Evolutionary conservation across 2,888 invertebrate species (phyloP), one percentile per base, ranked within the genome.

Genomic region (Habroteleia sp.): DNA sequence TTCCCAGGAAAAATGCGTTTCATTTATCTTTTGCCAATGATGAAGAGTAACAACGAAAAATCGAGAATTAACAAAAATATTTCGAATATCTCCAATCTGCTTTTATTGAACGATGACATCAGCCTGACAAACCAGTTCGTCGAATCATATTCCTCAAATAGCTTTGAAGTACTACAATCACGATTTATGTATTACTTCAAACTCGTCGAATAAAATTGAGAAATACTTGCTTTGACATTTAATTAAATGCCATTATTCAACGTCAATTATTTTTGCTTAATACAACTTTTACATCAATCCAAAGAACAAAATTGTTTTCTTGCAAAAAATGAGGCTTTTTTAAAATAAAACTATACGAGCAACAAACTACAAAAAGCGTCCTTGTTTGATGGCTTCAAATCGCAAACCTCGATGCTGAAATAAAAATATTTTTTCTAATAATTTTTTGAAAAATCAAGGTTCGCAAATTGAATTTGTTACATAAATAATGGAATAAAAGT

Each of bases 101-200:
- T 54, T 74, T 74, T 74, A 74, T 74, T 74, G 62, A 68, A 68
- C 74, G 74, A 68, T 74, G 68, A 69, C 74, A 68, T 74, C 74
- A 74, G 74, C 50, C 52, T 16, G 63, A 44, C 68, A 63, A 63
- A 74, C 74, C 68, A 74, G 63, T 69, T 58, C 62, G 48, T 50
- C 62, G 74, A 63, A 68, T 74, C 68, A 74, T 74, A 68, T 69
- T 74, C 68, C 56, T 74, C 68, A 63, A 74, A 74, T 69, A 74
- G 56, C 68, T 69, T 50, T 68, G 20, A 50, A 63, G 68, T 63
- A 69, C 62, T 62, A 69, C 68, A 68, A 62, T 74, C 60, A 29
- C 56, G 33, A 66, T 56, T 56, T 48, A 74, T 66, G 33, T 35
- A 48, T 62, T 66, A 46, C 60, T 58, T 54, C 39, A 52, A 65